These are phyloP conservation scores for Hucho hucho DNA, from an alignment of 2,113 vertebrate species.

Conservation along the genomic window DNA sequence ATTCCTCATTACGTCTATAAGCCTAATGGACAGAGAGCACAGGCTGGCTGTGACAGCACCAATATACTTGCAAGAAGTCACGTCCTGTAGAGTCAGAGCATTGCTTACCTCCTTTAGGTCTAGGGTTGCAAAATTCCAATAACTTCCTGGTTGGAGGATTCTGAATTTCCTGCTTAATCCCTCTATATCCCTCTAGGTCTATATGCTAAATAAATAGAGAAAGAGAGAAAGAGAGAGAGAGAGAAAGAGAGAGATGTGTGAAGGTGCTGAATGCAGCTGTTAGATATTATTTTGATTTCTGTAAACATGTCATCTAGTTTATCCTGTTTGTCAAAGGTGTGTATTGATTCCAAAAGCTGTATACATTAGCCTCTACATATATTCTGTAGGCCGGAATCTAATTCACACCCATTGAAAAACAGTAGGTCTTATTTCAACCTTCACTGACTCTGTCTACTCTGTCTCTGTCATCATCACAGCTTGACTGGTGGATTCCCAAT, in stretches of 20 bases:
- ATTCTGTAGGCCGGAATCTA: background rate
- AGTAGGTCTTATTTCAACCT: background rate
- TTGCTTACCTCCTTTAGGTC: background rate
- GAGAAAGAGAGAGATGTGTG: too few species aligned
- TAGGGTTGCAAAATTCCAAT: background rate
- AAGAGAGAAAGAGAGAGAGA: too few species aligned
- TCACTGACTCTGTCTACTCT: background rate
- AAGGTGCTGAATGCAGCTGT: background rate
- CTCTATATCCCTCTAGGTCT: too few species aligned
- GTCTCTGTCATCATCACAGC: background rate
- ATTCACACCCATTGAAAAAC: background rate
- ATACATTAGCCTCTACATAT: too few species aligned
- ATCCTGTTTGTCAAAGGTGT: background rate
- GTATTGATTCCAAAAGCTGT: background rate
- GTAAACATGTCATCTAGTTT: background rate
- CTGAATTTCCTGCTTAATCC: too few species aligned
- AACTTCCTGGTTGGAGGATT: too few species aligned
- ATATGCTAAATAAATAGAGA: too few species aligned
- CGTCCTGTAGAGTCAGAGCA: background rate
- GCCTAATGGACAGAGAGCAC: background rate
- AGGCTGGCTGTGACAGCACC: background rate
- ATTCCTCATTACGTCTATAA: background rate
- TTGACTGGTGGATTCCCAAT: background rate
- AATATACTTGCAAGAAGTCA: background rate
- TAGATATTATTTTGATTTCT: background rate